A percentile compares a stretch with the other conserved stretches of the same genome.
These are phyloP conservation scores for Ditylenchus dipsaci DNA, from an alignment of 1,140 invertebrate genomes.

Conservation along the genomic window DNA sequence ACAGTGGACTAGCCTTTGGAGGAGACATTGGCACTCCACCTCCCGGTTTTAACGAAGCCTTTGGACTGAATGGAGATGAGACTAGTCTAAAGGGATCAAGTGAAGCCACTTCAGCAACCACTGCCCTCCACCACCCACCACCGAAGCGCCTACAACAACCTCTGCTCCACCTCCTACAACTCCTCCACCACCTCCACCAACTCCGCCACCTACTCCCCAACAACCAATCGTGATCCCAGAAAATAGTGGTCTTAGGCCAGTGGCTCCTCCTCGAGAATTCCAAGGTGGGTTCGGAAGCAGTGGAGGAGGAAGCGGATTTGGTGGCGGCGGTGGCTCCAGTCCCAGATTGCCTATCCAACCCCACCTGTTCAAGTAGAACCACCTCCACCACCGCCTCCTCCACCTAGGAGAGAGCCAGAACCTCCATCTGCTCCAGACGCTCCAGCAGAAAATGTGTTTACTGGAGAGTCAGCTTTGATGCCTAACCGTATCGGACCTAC, in stretches of 20 bases:
- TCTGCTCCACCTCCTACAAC: conserved; percentile 15
- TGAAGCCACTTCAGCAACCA: neutral
- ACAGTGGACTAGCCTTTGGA: conserved; percentile 12
- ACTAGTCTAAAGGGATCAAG: conserved; percentile 12
- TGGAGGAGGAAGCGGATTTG: conserved; percentile 25
- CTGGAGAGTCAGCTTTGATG: conserved; percentile 52
- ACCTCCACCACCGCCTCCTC: conserved; percentile 19
- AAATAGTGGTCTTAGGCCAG: conserved; percentile 56
- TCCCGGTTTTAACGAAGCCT: conserved; percentile 38
- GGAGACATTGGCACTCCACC: conserved; percentile 38
- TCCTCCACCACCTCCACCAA: conserved; percentile 6
- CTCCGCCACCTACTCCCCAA: conserved; percentile 24
- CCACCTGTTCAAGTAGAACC: conserved; percentile 22
- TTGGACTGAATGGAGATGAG: conserved; percentile 37
- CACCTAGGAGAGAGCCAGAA: neutral
- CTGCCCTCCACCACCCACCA: conserved; percentile 3
- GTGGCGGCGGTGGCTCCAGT: conserved; percentile 7
- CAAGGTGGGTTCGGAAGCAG: conserved; percentile 45
- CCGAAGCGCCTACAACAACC: conserved; percentile 3
- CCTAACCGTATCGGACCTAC: conserved; percentile 51
- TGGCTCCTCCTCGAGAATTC: conserved; percentile 54
- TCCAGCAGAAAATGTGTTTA: conserved; percentile 31
- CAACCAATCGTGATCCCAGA: conserved; percentile 50
- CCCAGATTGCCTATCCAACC: neutral
- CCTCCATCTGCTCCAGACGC: too few species aligned